Evolutionary conservation across 2,797 vertebrate species (phyloP), one percentile per base, ranked within the genome.

Genomic region (Odontamblyopus rebecca): DNA sequence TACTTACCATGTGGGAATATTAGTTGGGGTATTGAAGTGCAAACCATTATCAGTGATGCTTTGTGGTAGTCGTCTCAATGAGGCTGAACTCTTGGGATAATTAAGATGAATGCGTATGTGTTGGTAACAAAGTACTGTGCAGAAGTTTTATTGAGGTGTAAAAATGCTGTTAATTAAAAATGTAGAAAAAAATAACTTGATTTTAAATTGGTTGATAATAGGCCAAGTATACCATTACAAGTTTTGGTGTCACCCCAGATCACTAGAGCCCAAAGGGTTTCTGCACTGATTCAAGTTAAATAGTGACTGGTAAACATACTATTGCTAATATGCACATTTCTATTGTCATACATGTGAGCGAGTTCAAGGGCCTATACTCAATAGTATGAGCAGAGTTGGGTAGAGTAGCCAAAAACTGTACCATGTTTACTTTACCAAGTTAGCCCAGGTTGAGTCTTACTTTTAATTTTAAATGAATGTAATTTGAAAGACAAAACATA

Each of bases 21-120:
- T 15, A 69, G 77, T 27, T 29, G 73, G 62, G 71, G 83, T 76
- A 78, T 82, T 82, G 75, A 67, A 41, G n/a, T 19, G 0, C 38
- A 63, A 62, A 66, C 5, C 64, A 66, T 51, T 51, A 66, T 66
- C 29, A 51, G 23, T 19, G 15, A 66, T 63, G 35, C 41, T 66
- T 66, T 27, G 16, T 66, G 11, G 35, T 44, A 26, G 44, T 63
- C 7, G 16, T 51, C 44, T 16, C 44, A 29, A 48, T 66, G 41
- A 50, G 44, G 23, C 63, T 50, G 26, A 66, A 48, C 64, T 29
- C 23, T 30, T 66, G 64, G 12, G 64, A 29, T 29, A 66, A 50
- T 66, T 66, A 51, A 66, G 64, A 66, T 66, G 26, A 66, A 66
- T 66, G 32, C 6, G 2, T 23, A 23, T 63, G 61, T n/a, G 35